Evolutionary conservation across 2,797 vertebrate species (phyloP), one percentile per base, ranked within the genome.

Genomic region (Danio tinwini): DNA sequence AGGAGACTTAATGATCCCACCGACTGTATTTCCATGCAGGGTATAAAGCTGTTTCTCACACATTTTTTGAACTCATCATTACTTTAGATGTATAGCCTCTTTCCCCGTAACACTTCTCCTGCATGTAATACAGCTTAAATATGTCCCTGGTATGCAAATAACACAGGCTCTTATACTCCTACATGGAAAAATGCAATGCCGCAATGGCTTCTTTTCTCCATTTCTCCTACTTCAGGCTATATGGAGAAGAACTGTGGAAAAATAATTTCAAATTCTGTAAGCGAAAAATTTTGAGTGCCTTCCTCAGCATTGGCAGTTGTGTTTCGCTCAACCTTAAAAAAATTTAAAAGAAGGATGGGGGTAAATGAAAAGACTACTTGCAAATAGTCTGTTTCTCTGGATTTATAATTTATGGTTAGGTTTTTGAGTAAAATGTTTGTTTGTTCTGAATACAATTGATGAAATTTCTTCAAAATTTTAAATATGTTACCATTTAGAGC

Each of bases 1-100:
- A 88, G 81, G 87, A 86, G 90, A 88, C 58, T 85, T 91, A 91
- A 90, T 88, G 88, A 91, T 82, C 90, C 90, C 87, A 90, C 90
- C 86, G 89, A 50, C 82, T 85, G 82, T 85, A 85, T 89, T 89
- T 84, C 85, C 73, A 81, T 85, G 85, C 87, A 86, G 86, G 89
- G 85, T 91, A 29, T 29, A 89, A 90, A 83, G 85, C 88, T 90
- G 87, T 80, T 88, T 88, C 81, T 85, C 83, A 74, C 82, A 84
- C 74, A 84, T 87, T 85, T 73, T 81, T 86, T 82, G 79, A 78
- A 72, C 82, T 83, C 74, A 81, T 83, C 85, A 81, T 87, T 85
- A 88, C 71, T 88, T 84, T 81, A 86, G 88, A 88, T 84, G 55
- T 86, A 85, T 81, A 74, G 84, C 86, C 86, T 74, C 85, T 88